Base-by-base conservation (phyloP, 2,113 vertebrate species). In the Chlorodrepanis virens region DNA sequence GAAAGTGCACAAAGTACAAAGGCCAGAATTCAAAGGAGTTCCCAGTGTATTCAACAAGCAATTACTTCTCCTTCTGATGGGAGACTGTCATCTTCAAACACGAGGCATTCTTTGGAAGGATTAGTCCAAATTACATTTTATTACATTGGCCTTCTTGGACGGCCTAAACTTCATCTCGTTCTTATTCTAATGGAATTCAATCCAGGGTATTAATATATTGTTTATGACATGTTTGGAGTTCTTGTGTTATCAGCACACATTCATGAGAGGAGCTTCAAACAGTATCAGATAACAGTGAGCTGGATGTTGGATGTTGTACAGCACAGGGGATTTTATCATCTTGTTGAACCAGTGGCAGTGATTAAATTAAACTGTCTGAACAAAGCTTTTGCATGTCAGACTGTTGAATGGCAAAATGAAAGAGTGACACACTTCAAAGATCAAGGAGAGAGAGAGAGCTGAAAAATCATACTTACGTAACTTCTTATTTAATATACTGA, bases 41-140 rank as follows among this genome's bases (percentile, higher is more conserved):
- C 96, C 89, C 96, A 54, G 95, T 94, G 91, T 87, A 98, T 98
- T 98, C 98, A 98, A 98, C 98, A 98, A 97, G 98, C 98, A 99
- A 99, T 99, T 99, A 99, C 98, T 99, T 98, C 98, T 96, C 96
- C 96, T 95, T 98, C 97, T 98, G 98, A 99, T 98, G 98, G 98
- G 98, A 97, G 98, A 98, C 98, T 98, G 98, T 99, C 98, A 98
- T 98, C 98, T 99, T 99, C 99, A 99, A 99, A 99, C 98, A 95
- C 60, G 33, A 97, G 94, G 98, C 98, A 99, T 99, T 99, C 99
- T 99, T 99, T 72, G 84, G 97, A 98, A 98, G 99, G 99, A 99
- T 99, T 99, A 99, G 98, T 98, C 98, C 98, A 99, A 99, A 99
- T 99, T 99, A 99, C 98, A 97, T 99, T 99, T 99, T 99, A 99